These are phyloP conservation scores for Chaetophractus vellerosus DNA, from an alignment of 2,797 vertebrate species.

Conservation along the genomic window DNA sequence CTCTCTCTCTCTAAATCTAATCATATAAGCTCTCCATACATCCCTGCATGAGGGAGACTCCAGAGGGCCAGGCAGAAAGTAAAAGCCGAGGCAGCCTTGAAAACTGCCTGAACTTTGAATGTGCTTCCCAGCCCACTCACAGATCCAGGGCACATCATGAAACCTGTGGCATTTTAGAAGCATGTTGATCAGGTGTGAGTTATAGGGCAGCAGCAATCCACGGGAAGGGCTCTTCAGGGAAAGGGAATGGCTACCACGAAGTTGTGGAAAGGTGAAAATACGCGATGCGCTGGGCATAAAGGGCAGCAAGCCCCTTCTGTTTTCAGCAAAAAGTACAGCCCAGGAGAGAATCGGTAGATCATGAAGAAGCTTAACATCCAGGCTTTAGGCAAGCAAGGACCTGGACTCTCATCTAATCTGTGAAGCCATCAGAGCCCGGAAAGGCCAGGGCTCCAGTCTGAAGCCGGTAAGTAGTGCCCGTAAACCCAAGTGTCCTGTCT, in stretches of 20 bases:
- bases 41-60: not conserved
- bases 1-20: too few species aligned
- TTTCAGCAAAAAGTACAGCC: not conserved
- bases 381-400: not conserved
- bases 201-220: not conserved
- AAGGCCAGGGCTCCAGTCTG: not conserved
- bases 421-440: not conserved
- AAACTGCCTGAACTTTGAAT: not conserved
- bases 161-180: not conserved
- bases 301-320: not conserved
- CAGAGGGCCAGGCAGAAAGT: not conserved
- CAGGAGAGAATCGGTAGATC: not conserved
- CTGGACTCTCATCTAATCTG: not conserved
- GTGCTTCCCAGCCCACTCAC: not conserved
- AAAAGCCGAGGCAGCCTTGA: not conserved
- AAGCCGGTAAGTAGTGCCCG: not conserved
- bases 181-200: not conserved
- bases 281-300: rapidly evolving
- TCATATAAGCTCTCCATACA: not conserved
- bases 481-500: not conserved
- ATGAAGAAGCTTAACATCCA: not conserved
- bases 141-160: not conserved
- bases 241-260: not conserved
- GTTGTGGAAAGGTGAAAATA: not conserved
- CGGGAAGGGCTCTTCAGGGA: not conserved